Conservation (phyloP, 2,888 invertebrate species). For the Tethea ocularis region DNA sequence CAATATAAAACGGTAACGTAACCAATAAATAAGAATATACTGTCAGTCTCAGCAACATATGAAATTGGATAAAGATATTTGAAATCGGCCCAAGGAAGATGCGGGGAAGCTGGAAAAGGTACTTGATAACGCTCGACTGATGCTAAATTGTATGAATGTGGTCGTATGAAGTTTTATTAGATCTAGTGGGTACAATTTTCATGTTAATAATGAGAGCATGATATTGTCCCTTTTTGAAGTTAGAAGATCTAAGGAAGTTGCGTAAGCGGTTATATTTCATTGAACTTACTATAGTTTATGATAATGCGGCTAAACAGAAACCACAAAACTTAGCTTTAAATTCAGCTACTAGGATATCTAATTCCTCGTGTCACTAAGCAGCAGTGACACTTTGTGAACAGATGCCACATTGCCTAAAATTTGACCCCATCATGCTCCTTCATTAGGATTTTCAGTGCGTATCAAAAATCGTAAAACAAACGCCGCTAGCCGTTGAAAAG, state of each 20-base stretch:
- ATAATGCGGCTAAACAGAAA: no score
- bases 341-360: no score
- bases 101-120: slow-evolving; percentile 39
- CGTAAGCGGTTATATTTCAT: no score
- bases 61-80: slow-evolving; percentile 72
- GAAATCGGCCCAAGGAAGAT: slow-evolving; percentile 47
- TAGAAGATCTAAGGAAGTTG: neutral
- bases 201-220: slow-evolving; percentile 26
- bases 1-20: slow-evolving; percentile 20
- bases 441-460: no score
- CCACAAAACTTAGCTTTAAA: no score
- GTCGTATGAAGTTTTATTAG: neutral
- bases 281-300: no score
- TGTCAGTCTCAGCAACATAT: slow-evolving; percentile 38
- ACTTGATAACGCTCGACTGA: slow-evolving; percentile 36
- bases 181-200: slow-evolving; percentile 27
- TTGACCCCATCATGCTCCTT: no score
- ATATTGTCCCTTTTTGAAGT: neutral
- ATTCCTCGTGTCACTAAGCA: no score
- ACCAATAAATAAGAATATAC: slow-evolving; percentile 56
- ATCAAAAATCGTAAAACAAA: neutral
- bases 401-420: no score
- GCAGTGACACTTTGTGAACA: no score
- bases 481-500: neutral
- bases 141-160: slow-evolving; percentile 39